A percentile compares a stretch with the other conserved stretches of the same genome.
Conservation (phyloP, 2,888 invertebrate genomes). For the Drosophila putrida region DNA sequence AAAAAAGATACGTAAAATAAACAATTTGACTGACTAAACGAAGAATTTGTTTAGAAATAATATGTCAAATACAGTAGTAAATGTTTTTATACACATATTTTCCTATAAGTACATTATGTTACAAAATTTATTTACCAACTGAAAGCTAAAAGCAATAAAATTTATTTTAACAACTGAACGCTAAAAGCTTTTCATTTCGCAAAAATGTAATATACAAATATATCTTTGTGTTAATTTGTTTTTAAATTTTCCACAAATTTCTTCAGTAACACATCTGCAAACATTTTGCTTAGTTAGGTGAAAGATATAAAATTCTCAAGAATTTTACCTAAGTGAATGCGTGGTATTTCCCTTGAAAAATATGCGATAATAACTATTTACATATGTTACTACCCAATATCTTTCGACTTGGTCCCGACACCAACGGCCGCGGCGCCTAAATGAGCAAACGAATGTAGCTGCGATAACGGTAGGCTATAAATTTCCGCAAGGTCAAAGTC, state of each 20-base stretch:
- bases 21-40: slow-evolving; percentile 23
- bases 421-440: slow-evolving; percentile 4
- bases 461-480: slow-evolving; percentile 14
- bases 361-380: not conserved
- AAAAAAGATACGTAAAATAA: slow-evolving; percentile 19
- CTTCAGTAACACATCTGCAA: too few relatives aligned
- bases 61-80: not conserved
- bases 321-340: slow-evolving; percentile 3
- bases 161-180: too few relatives aligned
- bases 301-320: slow-evolving; percentile 3
- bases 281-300: not conserved
- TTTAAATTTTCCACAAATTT: not conserved
- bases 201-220: not conserved
- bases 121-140: too few relatives aligned
- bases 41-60: not conserved
- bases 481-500: slow-evolving; percentile 52
- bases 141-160: too few relatives aligned
- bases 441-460: slow-evolving; percentile 22
- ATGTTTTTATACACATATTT: not conserved
- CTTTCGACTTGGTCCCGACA: not conserved
- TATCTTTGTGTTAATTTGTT: not conserved
- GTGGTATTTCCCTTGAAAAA: slow-evolving; percentile 21
- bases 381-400: not conserved
- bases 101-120: too few relatives aligned
- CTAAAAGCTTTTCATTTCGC: too few relatives aligned